A percentile compares a stretch with the other conserved stretches of the same genome.
These are phyloP conservation scores for Gobius niger DNA, from an alignment of 2,113 vertebrate genomes.

Conservation along the genomic window DNA sequence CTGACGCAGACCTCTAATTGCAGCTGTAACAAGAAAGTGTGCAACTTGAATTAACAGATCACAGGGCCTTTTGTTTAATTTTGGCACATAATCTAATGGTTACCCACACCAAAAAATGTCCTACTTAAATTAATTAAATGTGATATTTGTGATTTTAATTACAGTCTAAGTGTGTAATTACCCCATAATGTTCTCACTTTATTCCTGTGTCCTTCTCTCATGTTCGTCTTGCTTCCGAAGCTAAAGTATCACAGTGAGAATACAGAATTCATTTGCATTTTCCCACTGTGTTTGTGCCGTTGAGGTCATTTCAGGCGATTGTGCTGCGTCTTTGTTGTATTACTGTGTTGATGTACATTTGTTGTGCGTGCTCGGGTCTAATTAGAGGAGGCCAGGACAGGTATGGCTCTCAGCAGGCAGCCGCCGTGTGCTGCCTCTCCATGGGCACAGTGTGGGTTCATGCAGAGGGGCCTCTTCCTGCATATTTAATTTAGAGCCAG, in stretches of 20 bases:
- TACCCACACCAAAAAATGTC: constrained; percentile 50
- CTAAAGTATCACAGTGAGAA: constrained; percentile 5
- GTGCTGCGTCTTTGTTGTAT: constrained; percentile 21
- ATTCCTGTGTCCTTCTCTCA: not conserved
- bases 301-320: constrained; percentile 27
- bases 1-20: not conserved
- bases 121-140: constrained; percentile 60
- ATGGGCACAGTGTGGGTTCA: constrained; percentile 98
- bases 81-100: constrained; percentile 48
- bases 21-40: constrained; percentile 23
- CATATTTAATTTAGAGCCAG: constrained; percentile 94
- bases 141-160: constrained; percentile 60
- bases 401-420: constrained; percentile 87
- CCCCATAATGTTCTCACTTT: constrained; percentile 23
- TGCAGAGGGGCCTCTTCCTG: constrained; percentile 97
- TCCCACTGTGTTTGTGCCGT: constrained; percentile 22
- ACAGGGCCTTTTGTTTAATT: constrained; percentile 33
- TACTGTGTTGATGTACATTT: constrained; percentile 54
- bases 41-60: constrained; percentile 32
- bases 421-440: constrained; percentile 86
- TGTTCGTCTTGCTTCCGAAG: not conserved
- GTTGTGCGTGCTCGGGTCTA: constrained; percentile 60
- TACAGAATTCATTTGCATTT: not conserved
- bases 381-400: constrained; percentile 82
- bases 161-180: constrained; percentile 59